Evolutionary conservation across 1,140 invertebrate species (phyloP), one percentile per base, ranked within the genome.

Genomic region (Cardiocondyla obscurior): DNA sequence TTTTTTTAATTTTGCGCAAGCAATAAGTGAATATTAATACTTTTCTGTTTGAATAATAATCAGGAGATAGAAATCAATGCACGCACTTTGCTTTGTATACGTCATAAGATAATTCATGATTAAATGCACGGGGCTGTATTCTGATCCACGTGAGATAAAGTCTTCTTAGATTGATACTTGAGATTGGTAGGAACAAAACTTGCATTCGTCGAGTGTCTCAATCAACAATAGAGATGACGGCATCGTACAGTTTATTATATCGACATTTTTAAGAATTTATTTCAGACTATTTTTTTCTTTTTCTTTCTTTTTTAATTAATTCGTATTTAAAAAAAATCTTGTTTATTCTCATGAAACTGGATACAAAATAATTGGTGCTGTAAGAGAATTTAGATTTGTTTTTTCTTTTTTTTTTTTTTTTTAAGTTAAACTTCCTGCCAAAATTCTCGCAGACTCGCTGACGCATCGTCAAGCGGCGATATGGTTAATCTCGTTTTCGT

Each of bases 51-150:
- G 30, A 3, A 14, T 30, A 22, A 44, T 30, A 64, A 19, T 39
- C 19, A 51, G n/a, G n/a, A n/a, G n/a, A n/a, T n/a, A n/a, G 46
- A 51, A 67, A 79, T 79, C 67, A 79, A 79, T 39, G 30, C 36
- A 19, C 19, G 30, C 58, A 22, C 64, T 51, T 77, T 46, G 33
- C 46, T 3, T n/a, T 6, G 3, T 79, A n/a, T 4, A 25, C 22
- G 60, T 16, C 42, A 25, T 19, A 10, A 6, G 46, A 79, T 42
- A 67, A 53, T 30, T 42, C 46, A 12, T 53, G 25, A 79, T 79
- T 67, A 67, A 12, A 67, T 55, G 10, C 46, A 65, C 14, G 33
- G 22, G 22, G 46, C 67, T 79, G 42, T 69, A 67, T 69, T 19
- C n/a, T 36, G 33, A 79, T 67, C 33, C 28, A 19, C 10, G 46